Percentiles rank a stretch among this genome's conserved stretches.
phyloP scores from a whole-genome alignment of 2,888 invertebrate species.

The Belgica antarctica region DNA sequence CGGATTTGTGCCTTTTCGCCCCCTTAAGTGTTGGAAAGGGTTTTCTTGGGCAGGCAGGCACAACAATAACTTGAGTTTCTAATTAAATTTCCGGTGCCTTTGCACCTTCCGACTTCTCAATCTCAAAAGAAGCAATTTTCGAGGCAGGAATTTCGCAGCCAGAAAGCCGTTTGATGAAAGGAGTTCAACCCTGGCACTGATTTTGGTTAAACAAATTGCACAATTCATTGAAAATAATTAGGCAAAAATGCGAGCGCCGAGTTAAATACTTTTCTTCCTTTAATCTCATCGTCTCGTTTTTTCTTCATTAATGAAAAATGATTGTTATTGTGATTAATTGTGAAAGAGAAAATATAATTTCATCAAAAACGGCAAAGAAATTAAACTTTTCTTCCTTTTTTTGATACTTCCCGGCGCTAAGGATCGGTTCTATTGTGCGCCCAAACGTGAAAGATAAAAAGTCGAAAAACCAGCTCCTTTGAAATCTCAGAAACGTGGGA shows the following conservation, averaged over 20 bases:
- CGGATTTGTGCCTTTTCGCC: background rate
- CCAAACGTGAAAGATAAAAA: constrained; percentile 5
- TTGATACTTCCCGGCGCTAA: too few species aligned
- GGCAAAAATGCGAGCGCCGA: background rate
- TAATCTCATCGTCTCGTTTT: too few species aligned
- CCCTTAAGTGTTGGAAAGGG: background rate
- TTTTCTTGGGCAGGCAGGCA: too few species aligned
- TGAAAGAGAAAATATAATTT: background rate
- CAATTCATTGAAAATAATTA: constrained; percentile 40
- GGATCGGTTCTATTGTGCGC: too few species aligned
- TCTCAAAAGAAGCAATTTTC: too few species aligned
- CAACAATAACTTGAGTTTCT: constrained; percentile 2
- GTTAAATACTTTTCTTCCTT: constrained; percentile 8
- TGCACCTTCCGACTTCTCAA: background rate
- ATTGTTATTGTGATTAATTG: constrained; percentile 37
- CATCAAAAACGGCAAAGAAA: background rate
- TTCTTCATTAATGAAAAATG: constrained; percentile 41
- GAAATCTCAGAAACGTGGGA: too few species aligned
- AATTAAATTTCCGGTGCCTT: background rate
- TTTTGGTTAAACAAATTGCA: constrained; percentile 32
- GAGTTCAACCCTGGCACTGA: background rate
- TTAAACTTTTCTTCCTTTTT: background rate
- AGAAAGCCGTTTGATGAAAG: background rate
- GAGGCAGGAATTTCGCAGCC: too few species aligned
- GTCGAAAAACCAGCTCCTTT: background rate